Evolutionary conservation across 2,113 vertebrate species (phyloP), one percentile per base, ranked within the genome.

Genomic region (Lophotis ruficrista): DNA sequence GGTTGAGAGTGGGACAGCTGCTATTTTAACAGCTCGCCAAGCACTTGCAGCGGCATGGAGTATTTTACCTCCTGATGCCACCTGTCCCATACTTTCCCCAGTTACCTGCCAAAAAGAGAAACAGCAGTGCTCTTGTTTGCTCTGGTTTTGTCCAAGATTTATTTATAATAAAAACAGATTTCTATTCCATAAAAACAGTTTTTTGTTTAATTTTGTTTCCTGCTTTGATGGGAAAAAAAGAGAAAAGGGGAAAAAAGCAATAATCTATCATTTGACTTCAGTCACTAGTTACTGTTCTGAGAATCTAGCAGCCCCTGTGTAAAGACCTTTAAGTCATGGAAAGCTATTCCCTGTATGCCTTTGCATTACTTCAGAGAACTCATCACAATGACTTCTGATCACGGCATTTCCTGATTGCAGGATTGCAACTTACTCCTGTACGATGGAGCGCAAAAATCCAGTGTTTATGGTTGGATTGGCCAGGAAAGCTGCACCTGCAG

Each of bases 401-500:
- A 33, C 2, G 2, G 45, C 33, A 61, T 64, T 91, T 94, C 37
- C 82, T 61, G 58, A 87, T 27, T 77, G 58, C 81, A 90, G 57
- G 58, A 87, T 54, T 93, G 50, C 37, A 76, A 30, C 41, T 38
- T 61, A 28, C 24, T 91, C 20, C 61, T 87, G 35, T 57, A 50
- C 31, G 50, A 4, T 0, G 57, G 57, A 90, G 35, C 80, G 62
- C 58, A 90, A 89, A 92, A 90, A 47, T 41, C 60, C 57, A 65
- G 66, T 24, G n/a, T 91, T 82, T 87, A 60, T 80, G 45, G 73
- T 50, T 93, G 70, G 62, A 53, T 54, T 91, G 58, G 65, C 37
- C 31, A 54, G 87, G 82, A 77, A 94, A 88, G 58, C 87, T 85
- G 89, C 84, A 94, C 87, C 93, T 94, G 83, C 77, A 84, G 77